Evolutionary conservation across 1,140 invertebrate genomes (phyloP).

Genomic region (Aphis gossypii): DNA sequence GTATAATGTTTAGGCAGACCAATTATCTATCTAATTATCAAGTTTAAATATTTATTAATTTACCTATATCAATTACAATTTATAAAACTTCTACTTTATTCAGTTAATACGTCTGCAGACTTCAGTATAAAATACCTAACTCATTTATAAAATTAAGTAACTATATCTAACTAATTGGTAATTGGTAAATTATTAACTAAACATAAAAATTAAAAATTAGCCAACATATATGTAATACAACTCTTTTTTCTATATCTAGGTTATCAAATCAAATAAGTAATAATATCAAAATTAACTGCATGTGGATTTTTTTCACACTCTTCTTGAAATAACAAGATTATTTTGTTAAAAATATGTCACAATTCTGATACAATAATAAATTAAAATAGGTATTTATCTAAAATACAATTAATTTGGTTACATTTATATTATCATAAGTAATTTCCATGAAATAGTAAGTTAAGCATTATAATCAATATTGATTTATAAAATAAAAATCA

Average conservation of each 20-base stretch:
- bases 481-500: not conserved
- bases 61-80: not conserved
- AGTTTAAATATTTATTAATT: not conserved
- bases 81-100: not conserved
- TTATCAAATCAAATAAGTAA: not conserved
- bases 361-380: not conserved
- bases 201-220: not conserved
- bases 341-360: not conserved
- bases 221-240: not conserved
- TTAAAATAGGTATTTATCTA: not conserved
- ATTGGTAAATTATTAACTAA: not conserved
- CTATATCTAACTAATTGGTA: not conserved
- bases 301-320: not conserved
- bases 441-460: not conserved
- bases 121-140: not conserved
- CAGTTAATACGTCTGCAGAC: not conserved
- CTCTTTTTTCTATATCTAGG: not conserved
- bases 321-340: not conserved
- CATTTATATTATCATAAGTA: not conserved
- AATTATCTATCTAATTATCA: not conserved
- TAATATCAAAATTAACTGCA: not conserved
- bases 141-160: not conserved
- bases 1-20: not conserved
- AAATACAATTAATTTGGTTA: not conserved
- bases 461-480: not conserved